Evolutionary conservation across 2,888 invertebrate genomes (phyloP), one percentile per base, ranked within the genome.

Genomic region (Schizaphis graminum): DNA sequence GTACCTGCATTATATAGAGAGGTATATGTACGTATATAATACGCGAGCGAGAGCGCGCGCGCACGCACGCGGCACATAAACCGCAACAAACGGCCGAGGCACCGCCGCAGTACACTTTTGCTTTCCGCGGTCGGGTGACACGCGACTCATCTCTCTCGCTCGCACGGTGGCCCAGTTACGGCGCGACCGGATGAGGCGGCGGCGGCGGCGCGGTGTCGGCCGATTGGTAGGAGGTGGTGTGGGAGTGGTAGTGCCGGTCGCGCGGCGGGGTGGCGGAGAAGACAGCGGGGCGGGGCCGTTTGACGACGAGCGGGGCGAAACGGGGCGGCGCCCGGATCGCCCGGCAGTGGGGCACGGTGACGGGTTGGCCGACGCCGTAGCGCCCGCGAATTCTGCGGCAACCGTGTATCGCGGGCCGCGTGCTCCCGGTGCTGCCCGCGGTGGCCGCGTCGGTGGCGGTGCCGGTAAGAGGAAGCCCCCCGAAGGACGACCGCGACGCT

Each of bases 61-160:
- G 53, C 67, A n/a, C 47, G 90, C 28, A 24, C 91, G 49, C 77
- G 77, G 77, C 16, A 35, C 16, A 21, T 21, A 77, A 8, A 77
- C 77, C 77, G 77, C 77, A 77, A 77, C 77, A 21, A 8, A 35
- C 67, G 49, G 91, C 91, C n/a, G 44, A 11, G 41, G 53, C 28
- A 49, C 57, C 57, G 49, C 77, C 88, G 49, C 89, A 28, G 91
- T 86, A 90, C 94, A 94, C 94, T 94, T 94, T 94, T 94, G 90
- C 94, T 94, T 94, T 94, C 94, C 61, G 90, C 41, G 57, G 49
- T 26, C 87, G 88, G 61, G 61, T 47, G 94, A 67, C 94, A 86
- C 94, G 94, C 94, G 94, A 91, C 94, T 94, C 94, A 91, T 94
- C 94, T 90, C 93, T 89, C 93, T 84, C 89, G 49, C 61, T 77